Conservation (phyloP, 2,888 invertebrate species). For the Ichneumoninae sp. region DNA sequence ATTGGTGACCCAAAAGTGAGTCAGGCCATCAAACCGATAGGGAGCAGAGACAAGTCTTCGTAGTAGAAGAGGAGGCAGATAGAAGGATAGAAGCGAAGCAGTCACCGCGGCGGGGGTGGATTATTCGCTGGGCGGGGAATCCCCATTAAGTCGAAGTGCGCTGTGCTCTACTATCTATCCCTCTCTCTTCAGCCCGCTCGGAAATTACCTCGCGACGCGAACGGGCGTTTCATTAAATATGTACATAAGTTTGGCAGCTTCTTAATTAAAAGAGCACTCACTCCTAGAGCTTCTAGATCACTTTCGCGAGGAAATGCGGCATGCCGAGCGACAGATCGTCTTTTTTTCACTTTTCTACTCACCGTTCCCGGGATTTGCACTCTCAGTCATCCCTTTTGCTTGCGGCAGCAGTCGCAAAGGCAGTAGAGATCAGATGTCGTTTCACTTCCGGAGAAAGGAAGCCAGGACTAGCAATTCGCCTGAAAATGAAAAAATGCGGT, state of each 20-base stretch:
- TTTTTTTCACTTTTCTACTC: slow-evolving; percentile 35
- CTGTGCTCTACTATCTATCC: slow-evolving; percentile 27
- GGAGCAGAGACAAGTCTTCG: slow-evolving; percentile 23
- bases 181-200: slow-evolving; percentile 46
- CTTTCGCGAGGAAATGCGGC: slow-evolving; percentile 48
- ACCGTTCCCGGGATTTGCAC: slow-evolving; percentile 25
- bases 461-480: not conserved
- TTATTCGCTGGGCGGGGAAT: slow-evolving; percentile 66
- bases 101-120: slow-evolving; percentile 53
- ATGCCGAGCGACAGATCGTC: slow-evolving; percentile 50
- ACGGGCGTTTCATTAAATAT: slow-evolving; percentile 68
- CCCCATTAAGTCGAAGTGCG: slow-evolving; percentile 66
- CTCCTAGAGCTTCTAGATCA: slow-evolving; percentile 44
- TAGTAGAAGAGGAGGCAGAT: slow-evolving; percentile 28
- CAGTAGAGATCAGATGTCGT: slow-evolving; percentile 21
- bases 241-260: slow-evolving; percentile 69
- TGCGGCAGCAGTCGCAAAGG: slow-evolving; percentile 1
- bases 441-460: slow-evolving; percentile 24
- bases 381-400: slow-evolving; percentile 32
- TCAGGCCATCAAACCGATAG: slow-evolving; percentile 15
- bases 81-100: slow-evolving; percentile 36
- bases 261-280: slow-evolving; percentile 69
- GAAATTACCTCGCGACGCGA: slow-evolving; percentile 66
- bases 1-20: slow-evolving; percentile 25
- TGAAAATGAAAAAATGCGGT: slow-evolving; percentile 1